phyloP scores from a whole-genome alignment of 2,113 vertebrate species.

The Callipepla californica region DNA sequence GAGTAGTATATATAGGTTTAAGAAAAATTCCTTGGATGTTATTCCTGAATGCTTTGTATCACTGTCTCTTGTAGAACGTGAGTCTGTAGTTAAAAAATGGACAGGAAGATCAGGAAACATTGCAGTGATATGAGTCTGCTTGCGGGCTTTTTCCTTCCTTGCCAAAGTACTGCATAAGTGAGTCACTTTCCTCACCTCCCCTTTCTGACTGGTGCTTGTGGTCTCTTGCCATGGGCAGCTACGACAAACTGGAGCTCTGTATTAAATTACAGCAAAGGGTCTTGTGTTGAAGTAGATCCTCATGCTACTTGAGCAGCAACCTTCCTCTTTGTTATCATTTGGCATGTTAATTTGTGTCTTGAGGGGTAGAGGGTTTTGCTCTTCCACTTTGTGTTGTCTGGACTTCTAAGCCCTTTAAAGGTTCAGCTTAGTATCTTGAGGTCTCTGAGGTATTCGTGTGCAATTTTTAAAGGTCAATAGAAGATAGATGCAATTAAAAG shows the following conservation, averaged over 20 bases:
- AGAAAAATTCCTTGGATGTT: neutral
- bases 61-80: neutral
- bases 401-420: neutral
- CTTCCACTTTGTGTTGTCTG: neutral
- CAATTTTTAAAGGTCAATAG: neutral
- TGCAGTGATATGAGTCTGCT: neutral
- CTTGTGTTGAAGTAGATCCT: neutral
- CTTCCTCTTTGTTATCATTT: neutral
- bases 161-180: rapidly evolving
- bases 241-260: neutral
- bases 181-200: neutral
- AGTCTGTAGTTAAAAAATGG: neutral
- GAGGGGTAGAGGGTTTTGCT: neutral
- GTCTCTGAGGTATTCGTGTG: neutral
- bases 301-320: neutral
- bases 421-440: neutral
- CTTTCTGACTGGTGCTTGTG: neutral
- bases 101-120: neutral
- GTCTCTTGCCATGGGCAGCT: neutral
- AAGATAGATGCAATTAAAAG: neutral
- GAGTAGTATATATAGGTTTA: neutral
- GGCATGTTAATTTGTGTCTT: neutral
- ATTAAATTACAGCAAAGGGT: neutral
- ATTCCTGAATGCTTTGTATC: neutral
- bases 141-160: neutral